These are phyloP conservation scores for Xerus rutilus DNA, from an alignment of 2,797 vertebrate species.

Conservation along the genomic window DNA sequence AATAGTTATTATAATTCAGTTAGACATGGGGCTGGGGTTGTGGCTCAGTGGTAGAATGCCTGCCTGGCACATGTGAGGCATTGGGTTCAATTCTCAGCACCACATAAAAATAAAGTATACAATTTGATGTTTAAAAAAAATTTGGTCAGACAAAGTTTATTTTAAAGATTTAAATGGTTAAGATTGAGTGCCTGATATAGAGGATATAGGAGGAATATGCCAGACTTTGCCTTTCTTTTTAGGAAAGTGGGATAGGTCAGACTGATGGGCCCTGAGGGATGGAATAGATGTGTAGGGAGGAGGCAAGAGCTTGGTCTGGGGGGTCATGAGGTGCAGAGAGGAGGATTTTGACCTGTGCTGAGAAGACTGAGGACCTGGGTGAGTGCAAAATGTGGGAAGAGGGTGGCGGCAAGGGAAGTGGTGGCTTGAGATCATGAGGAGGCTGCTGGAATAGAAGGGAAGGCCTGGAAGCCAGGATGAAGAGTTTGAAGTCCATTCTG, in stretches of 20 bases:
- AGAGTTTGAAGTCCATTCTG: not conserved
- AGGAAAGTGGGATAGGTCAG: not conserved
- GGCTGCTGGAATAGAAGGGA: not conserved
- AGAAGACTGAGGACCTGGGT: not conserved
- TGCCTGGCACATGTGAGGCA: too few relatives aligned
- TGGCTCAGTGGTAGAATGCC: too few relatives aligned
- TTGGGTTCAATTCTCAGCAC: too few relatives aligned
- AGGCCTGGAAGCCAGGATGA: not conserved
- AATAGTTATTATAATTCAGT: constrained; percentile 1
- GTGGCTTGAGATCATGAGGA: not conserved
- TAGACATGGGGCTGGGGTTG: not conserved
- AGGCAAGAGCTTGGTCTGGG: not conserved
- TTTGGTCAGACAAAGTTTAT: not conserved
- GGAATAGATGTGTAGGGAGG: not conserved
- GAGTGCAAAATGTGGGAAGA: not conserved
- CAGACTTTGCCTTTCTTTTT: not conserved
- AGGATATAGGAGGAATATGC: not conserved
- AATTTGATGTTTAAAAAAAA: too few relatives aligned
- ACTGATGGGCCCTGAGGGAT: too few relatives aligned
- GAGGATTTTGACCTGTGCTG: not conserved
- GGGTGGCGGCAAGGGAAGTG: too few relatives aligned
- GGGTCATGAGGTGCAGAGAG: not conserved
- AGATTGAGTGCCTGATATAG: not conserved
- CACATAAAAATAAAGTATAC: too few relatives aligned
- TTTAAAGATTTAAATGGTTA: not conserved